These are phyloP conservation scores for Hipposideros larvatus DNA, from an alignment of 2,797 vertebrate species.

Conservation along the genomic window DNA sequence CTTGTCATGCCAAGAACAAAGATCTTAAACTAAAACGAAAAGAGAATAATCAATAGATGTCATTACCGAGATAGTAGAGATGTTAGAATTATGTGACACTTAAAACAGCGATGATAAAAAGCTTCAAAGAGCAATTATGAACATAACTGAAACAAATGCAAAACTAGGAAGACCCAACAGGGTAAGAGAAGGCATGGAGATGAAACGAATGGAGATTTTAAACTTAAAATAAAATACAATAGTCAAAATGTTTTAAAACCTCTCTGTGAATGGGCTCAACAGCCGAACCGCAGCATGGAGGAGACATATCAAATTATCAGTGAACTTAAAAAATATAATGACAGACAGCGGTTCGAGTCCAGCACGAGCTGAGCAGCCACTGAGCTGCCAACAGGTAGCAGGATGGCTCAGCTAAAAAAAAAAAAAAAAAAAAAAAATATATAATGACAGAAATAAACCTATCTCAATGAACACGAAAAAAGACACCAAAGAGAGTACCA, in stretches of 20 bases:
- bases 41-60: neutral
- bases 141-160: neutral
- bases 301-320: neutral
- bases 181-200: neutral
- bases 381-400: too few species aligned
- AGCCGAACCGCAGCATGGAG: neutral
- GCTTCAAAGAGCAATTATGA: neutral
- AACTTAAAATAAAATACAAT: neutral
- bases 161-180: neutral
- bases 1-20: neutral
- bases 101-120: neutral
- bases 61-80: neutral
- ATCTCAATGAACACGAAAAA: neutral
- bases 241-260: neutral
- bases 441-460: neutral
- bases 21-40: neutral
- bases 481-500: neutral
- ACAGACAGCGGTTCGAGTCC: too few species aligned
- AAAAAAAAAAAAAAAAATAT: too few species aligned
- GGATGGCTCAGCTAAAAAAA: too few species aligned
- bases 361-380: too few species aligned
- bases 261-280: neutral
- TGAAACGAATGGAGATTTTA: neutral
- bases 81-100: neutral
- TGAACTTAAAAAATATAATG: neutral